Percentiles rank a stretch among this genome's conserved stretches.
Conservation (phyloP, 2,113 vertebrate genomes). For the Myiozetetes cayanensis region DNA sequence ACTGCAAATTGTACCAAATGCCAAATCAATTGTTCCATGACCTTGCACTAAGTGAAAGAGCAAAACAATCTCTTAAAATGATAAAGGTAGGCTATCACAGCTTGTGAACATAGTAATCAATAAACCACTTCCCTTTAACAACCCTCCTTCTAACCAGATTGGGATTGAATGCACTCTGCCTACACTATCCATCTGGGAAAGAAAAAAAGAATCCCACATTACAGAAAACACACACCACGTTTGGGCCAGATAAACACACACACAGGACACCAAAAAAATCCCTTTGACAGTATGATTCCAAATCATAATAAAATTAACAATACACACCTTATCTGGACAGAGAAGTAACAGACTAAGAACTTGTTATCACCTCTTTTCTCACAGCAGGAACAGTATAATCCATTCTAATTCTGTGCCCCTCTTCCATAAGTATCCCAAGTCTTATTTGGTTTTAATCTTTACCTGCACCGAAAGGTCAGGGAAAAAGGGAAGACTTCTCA, state of each 20-base stretch:
- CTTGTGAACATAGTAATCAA: conserved; percentile 13
- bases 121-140: conserved; percentile 40
- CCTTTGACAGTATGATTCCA: neutral
- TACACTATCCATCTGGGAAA: neutral
- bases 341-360: neutral
- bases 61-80: conserved; percentile 28
- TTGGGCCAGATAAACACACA: rapidly evolving
- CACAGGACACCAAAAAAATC: neutral
- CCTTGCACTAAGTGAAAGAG: conserved; percentile 43
- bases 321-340: neutral
- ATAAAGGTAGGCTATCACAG: conserved; percentile 30
- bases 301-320: neutral
- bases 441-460: neutral
- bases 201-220: no score
- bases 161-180: neutral
- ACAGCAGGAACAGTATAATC: neutral
- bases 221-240: no score
- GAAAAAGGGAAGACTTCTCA: neutral
- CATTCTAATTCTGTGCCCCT: neutral
- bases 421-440: neutral
- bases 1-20: conserved; percentile 8
- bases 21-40: conserved; percentile 34
- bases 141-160: neutral
- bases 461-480: neutral
- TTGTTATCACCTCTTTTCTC: neutral